Percentiles rank a stretch among this genome's conserved stretches.
These are phyloP conservation scores for Ceratoteleas bidentatus DNA, from an alignment of 1,140 invertebrate species.

Conservation along the genomic window DNA sequence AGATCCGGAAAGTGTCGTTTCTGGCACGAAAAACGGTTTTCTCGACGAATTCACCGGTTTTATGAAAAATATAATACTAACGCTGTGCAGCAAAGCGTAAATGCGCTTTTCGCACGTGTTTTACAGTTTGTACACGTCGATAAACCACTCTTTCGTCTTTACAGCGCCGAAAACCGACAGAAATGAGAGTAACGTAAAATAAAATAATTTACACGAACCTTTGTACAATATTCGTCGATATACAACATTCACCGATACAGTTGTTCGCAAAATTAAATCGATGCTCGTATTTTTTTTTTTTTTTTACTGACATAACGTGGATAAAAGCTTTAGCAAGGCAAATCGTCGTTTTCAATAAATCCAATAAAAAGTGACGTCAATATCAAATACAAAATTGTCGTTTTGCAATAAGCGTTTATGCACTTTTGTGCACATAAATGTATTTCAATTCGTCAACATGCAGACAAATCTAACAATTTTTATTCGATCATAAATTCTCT, in stretches of 20 bases:
- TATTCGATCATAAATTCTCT: not conserved
- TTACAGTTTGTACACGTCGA: conserved; percentile 73
- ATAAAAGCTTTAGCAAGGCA: too few relatives aligned
- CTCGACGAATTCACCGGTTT: conserved; percentile 75
- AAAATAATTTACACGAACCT: conserved; percentile 74
- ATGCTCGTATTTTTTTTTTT: too few relatives aligned
- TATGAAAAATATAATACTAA: conserved; percentile 82
- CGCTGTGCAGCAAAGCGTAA: conserved; percentile 76
- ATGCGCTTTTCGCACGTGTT: conserved; percentile 61
- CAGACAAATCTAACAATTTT: too few relatives aligned
- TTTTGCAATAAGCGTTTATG: too few relatives aligned
- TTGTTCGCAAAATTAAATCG: conserved; percentile 38
- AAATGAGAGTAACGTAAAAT: conserved; percentile 35
- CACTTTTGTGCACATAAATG: too few relatives aligned
- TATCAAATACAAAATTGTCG: too few relatives aligned
- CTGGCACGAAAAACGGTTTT: conserved; percentile 61
- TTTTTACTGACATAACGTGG: too few relatives aligned
- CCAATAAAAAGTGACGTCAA: too few relatives aligned
- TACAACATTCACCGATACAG: conserved; percentile 66
- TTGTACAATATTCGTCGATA: conserved; percentile 72
- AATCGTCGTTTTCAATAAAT: too few relatives aligned
- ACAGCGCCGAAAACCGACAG: conserved; percentile 69
- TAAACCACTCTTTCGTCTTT: conserved; percentile 65
- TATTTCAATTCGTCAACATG: too few relatives aligned
- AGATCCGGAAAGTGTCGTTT: conserved; percentile 40